These are phyloP conservation scores for Hiodon tergisus DNA, from an alignment of 2,113 vertebrate species.

Conservation along the genomic window DNA sequence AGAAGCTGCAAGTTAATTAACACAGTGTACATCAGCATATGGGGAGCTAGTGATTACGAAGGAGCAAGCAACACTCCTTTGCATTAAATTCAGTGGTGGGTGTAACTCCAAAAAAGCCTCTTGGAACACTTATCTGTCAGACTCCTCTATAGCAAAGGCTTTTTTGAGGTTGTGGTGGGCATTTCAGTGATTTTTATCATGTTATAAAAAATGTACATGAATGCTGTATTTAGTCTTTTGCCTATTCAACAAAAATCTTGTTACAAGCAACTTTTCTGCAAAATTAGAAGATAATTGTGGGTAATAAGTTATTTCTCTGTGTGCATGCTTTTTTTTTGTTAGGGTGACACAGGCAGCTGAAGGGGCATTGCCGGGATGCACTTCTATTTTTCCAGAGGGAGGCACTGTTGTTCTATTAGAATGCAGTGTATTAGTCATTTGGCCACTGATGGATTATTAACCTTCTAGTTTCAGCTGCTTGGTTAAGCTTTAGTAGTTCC, in stretches of 20 bases:
- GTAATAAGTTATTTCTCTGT: not conserved
- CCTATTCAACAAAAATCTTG: not conserved
- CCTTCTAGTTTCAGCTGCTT: too few species aligned
- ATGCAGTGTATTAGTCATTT: not conserved
- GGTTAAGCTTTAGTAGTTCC: too few species aligned
- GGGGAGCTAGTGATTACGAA: not conserved
- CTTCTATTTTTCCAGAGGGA: constrained; percentile 16
- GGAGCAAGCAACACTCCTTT: not conserved
- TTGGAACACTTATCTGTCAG: too few species aligned
- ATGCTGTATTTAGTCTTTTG: not conserved
- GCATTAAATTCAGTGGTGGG: not conserved
- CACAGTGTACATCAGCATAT: not conserved
- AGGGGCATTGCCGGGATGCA: not conserved
- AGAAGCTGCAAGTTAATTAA: too few species aligned
- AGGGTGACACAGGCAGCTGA: not conserved
- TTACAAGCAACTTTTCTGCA: not conserved
- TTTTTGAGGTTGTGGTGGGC: too few species aligned
- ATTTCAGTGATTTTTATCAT: not conserved
- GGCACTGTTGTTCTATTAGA: constrained; percentile 17
- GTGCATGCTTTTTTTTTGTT: not conserved
- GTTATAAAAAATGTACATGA: not conserved
- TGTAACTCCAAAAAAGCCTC: not conserved
- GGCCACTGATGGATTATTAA: not conserved
- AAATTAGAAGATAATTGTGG: not conserved
- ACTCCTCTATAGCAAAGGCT: too few species aligned